These are phyloP conservation scores for Actinia tenebrosa DNA, from an alignment of 64 coral and sea anemone genomes.

Conservation along the genomic window DNA sequence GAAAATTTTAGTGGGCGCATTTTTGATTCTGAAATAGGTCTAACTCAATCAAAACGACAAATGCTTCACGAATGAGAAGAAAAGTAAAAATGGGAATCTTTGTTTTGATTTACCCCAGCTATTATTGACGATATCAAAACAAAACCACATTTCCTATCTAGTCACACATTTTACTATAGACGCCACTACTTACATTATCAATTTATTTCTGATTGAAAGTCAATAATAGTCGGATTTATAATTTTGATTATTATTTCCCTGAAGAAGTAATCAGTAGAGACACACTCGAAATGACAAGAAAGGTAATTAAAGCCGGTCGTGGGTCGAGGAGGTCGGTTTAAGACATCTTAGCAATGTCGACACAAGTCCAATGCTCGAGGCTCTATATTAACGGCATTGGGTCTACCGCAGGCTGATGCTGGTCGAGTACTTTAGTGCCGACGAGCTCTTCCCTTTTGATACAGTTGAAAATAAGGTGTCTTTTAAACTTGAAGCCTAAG, in stretches of 20 bases:
- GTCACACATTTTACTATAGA: too few species aligned
- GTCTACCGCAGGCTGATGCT: conserved; percentile 14
- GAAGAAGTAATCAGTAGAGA: not conserved
- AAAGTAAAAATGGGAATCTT: not conserved
- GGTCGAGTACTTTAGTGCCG: not conserved
- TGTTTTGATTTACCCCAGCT: not conserved
- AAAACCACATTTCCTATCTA: too few species aligned
- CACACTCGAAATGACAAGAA: conserved; percentile 3
- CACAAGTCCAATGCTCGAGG: conserved; percentile 9
- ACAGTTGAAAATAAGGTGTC: too few species aligned
- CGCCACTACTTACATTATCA: too few species aligned
- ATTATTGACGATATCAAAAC: not conserved
- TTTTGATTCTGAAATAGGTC: not conserved
- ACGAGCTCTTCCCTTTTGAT: too few species aligned
- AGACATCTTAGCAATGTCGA: conserved; percentile 16
- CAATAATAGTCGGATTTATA: not conserved
- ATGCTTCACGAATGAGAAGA: not conserved
- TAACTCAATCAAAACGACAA: not conserved
- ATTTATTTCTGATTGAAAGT: not conserved
- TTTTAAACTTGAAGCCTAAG: not conserved
- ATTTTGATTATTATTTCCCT: too few species aligned
- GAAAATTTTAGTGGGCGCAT: not conserved
- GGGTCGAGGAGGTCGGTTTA: conserved; percentile 21
- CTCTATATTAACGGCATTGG: not conserved
- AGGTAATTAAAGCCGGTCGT: conserved; percentile 8